Percentiles rank a stretch among this genome's conserved stretches.
Conservation (phyloP, 2,797 vertebrate genomes). For the Aeoliscus strigatus region DNA sequence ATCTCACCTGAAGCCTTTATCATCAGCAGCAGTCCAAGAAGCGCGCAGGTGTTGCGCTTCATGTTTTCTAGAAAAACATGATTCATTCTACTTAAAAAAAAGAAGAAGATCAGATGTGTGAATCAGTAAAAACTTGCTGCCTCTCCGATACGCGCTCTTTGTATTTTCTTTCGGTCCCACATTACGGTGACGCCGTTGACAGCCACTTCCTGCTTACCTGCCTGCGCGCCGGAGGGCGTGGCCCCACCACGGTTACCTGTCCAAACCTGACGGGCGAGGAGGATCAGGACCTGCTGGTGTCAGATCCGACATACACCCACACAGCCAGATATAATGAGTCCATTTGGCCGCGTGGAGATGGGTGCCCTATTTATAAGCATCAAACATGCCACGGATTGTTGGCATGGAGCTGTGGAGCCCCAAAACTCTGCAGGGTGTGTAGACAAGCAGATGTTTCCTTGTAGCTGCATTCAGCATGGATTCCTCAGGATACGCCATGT, state of each 20-base stretch:
- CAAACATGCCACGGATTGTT: slow-evolving; percentile 57
- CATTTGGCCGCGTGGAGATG: slow-evolving; percentile 32
- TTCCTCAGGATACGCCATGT: too few species aligned
- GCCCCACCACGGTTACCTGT: slow-evolving; percentile 52
- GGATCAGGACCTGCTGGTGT: slow-evolving; percentile 6
- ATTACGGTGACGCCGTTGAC: slow-evolving; percentile 15
- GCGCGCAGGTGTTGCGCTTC: slow-evolving; percentile 26
- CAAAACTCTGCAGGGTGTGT: background rate
- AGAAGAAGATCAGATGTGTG: background rate
- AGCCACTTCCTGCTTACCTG: slow-evolving; percentile 68
- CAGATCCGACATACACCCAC: slow-evolving; percentile 1
- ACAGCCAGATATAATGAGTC: slow-evolving; percentile 7
- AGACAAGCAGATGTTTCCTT: too few species aligned
- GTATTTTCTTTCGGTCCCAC: background rate
- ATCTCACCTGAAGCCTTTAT: slow-evolving; percentile 56
- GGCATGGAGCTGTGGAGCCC: slow-evolving; percentile 28
- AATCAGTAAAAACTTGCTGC: background rate
- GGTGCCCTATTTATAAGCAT: slow-evolving; percentile 58
- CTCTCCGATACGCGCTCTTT: too few species aligned
- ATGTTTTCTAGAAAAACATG: slow-evolving; percentile 18
- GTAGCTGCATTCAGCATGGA: too few species aligned
- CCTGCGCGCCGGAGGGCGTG: slow-evolving; percentile 57
- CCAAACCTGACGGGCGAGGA: slow-evolving; percentile 46
- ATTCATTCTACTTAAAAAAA: background rate
- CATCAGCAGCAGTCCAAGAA: slow-evolving; percentile 41